Percentiles rank a stretch among this genome's conserved stretches.
Evolutionary conservation across 2,113 vertebrate species (phyloP).

Genomic region (Chelonoidis abingdonii): DNA sequence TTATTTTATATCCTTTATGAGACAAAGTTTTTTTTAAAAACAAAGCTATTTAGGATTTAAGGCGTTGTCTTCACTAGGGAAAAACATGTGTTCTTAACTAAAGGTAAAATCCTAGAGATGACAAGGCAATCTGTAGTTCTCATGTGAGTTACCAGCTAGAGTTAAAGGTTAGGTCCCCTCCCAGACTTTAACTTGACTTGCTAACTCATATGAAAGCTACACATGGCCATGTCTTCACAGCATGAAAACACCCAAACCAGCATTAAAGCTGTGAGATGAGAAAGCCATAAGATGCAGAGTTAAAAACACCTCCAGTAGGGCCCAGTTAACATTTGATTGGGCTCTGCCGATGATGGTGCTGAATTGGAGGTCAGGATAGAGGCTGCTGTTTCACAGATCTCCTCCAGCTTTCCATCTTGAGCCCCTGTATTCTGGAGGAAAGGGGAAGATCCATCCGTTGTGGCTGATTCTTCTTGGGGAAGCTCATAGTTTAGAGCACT

Average conservation of each 20-base stretch:
- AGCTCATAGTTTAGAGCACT: too few relatives aligned
- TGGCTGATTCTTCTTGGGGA: too few relatives aligned
- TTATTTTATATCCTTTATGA: background rate
- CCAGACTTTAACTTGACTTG: background rate
- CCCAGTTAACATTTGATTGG: background rate
- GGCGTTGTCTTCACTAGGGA: background rate
- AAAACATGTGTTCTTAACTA: accelerated
- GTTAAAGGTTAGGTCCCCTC: background rate
- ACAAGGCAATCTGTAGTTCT: background rate
- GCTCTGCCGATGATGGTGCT: too few relatives aligned
- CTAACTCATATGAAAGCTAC: background rate
- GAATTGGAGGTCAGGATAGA: too few relatives aligned
- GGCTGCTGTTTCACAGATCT: too few relatives aligned
- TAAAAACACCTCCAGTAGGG: background rate
- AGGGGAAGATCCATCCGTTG: too few relatives aligned
- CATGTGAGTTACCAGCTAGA: background rate
- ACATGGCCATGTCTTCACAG: background rate
- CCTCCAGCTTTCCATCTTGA: too few relatives aligned
- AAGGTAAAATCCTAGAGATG: background rate
- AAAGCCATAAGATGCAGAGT: background rate
- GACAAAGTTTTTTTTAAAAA: background rate
- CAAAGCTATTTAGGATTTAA: background rate
- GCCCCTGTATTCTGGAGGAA: too few relatives aligned
- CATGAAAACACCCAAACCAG: background rate
- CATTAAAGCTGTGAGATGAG: background rate